These are phyloP conservation scores for Aporophyla lueneburgensis DNA, from an alignment of 2,888 invertebrate genomes.

Conservation along the genomic window DNA sequence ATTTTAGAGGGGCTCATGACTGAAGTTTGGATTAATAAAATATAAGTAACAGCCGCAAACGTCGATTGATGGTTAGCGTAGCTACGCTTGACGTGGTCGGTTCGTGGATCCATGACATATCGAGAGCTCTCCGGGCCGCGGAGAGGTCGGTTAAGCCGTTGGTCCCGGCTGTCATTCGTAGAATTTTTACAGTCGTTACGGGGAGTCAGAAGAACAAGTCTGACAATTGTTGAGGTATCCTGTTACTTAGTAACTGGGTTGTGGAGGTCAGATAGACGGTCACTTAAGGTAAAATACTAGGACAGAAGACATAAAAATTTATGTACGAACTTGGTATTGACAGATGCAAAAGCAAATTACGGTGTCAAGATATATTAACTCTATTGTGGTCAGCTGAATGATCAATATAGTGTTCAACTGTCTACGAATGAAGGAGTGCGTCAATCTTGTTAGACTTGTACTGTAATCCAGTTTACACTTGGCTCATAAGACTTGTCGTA, in stretches of 20 bases:
- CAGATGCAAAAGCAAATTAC: slow-evolving; percentile 16
- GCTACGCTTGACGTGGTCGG: background rate
- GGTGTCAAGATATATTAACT: slow-evolving; percentile 32
- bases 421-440: slow-evolving; percentile 47
- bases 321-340: slow-evolving; percentile 9
- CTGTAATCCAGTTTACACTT: slow-evolving; percentile 59
- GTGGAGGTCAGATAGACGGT: background rate
- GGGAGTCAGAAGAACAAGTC: background rate
- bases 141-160: background rate
- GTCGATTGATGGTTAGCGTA: background rate
- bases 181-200: background rate
- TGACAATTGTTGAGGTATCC: background rate
- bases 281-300: background rate
- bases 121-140: background rate
- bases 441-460: slow-evolving; percentile 57
- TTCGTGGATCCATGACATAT: background rate
- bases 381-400: slow-evolving; percentile 33
- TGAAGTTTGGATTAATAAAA: too few species aligned
- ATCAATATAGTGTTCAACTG: slow-evolving; percentile 42
- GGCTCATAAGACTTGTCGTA: slow-evolving; percentile 59
- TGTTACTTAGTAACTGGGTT: background rate
- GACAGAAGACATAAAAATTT: background rate
- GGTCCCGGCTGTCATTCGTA: background rate
- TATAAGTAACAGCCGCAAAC: background rate
- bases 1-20: background rate